These are phyloP conservation scores for Vultur gryphus DNA, from an alignment of 2,797 vertebrate species.

Conservation along the genomic window DNA sequence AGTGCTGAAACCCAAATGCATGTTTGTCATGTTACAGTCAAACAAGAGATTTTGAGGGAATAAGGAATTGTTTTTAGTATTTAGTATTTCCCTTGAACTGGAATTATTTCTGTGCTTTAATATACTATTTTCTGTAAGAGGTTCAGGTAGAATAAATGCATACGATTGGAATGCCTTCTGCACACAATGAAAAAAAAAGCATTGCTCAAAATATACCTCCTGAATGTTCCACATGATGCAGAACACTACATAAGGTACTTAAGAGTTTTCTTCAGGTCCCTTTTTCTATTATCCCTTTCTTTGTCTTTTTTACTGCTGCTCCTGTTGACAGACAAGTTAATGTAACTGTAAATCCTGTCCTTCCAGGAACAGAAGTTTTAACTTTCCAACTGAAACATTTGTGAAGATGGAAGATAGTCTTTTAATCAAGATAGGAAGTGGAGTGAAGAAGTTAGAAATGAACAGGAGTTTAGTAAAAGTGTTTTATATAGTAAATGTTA, in stretches of 20 bases:
- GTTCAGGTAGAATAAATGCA: constrained; percentile 2
- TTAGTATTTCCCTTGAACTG: constrained; percentile 32
- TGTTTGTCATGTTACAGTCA: constrained; percentile 33
- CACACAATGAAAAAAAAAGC: constrained; percentile 27
- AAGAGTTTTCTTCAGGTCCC: not conserved
- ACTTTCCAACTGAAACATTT: not conserved
- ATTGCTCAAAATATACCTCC: constrained; percentile 14
- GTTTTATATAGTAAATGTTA: not conserved
- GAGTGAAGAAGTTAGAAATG: not conserved
- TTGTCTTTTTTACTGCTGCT: not conserved
- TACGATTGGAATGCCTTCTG: not conserved
- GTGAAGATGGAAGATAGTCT: not conserved
- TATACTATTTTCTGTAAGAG: constrained; percentile 30
- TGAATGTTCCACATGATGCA: not conserved
- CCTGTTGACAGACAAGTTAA: not conserved
- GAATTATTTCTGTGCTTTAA: constrained; percentile 53
- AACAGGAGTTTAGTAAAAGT: not conserved
- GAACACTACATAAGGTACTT: not conserved
- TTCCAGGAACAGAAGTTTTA: not conserved
- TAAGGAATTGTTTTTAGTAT: not conserved
- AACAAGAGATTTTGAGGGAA: constrained; percentile 30
- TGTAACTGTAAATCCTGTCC: not conserved
- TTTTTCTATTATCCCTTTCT: not conserved
- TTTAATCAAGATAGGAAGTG: not conserved
- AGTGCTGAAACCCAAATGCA: not conserved